Percentiles rank a stretch among this genome's conserved stretches.
Evolutionary conservation across 2,888 invertebrate species (phyloP).

Genomic region (Chelonus formosanus): DNA sequence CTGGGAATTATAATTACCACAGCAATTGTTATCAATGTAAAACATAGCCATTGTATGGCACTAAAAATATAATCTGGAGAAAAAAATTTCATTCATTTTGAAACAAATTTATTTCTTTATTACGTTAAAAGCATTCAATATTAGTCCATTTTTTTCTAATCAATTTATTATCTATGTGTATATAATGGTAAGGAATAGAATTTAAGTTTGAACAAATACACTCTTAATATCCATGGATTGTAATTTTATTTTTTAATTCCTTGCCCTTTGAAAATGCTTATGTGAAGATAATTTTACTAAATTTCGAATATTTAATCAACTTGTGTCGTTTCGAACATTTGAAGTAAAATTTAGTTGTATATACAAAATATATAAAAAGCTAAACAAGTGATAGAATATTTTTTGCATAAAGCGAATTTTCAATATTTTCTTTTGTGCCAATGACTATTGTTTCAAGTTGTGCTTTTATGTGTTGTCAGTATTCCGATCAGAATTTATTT

Average conservation of each 20-base stretch:
- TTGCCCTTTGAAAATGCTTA: neutral
- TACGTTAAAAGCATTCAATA: slow-evolving; percentile 18
- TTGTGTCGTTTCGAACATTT: too few relatives aligned
- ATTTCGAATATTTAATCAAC: too few relatives aligned
- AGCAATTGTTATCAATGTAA: slow-evolving; percentile 28
- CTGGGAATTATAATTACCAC: slow-evolving; percentile 34
- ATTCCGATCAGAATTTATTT: slow-evolving; percentile 43
- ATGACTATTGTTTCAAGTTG: too few relatives aligned
- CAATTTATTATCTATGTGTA: slow-evolving; percentile 59
- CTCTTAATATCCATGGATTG: slow-evolving; percentile 54
- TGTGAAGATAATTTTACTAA: neutral
- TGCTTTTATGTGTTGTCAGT: neutral
- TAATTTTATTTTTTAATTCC: slow-evolving; percentile 25
- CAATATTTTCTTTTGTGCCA: too few relatives aligned
- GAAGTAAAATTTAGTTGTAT: too few relatives aligned
- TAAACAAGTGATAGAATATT: too few relatives aligned
- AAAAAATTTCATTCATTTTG: slow-evolving; percentile 5
- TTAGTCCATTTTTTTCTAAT: slow-evolving; percentile 33
- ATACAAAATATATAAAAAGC: too few relatives aligned
- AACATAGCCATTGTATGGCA: slow-evolving; percentile 5
- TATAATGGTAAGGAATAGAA: slow-evolving; percentile 58
- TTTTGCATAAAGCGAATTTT: too few relatives aligned
- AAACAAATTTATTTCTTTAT: slow-evolving; percentile 39
- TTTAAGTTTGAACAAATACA: slow-evolving; percentile 59
- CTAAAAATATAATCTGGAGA: neutral